Base-by-base conservation (phyloP, 2,888 invertebrate species). In the Polydrusus pterygomalis region DNA sequence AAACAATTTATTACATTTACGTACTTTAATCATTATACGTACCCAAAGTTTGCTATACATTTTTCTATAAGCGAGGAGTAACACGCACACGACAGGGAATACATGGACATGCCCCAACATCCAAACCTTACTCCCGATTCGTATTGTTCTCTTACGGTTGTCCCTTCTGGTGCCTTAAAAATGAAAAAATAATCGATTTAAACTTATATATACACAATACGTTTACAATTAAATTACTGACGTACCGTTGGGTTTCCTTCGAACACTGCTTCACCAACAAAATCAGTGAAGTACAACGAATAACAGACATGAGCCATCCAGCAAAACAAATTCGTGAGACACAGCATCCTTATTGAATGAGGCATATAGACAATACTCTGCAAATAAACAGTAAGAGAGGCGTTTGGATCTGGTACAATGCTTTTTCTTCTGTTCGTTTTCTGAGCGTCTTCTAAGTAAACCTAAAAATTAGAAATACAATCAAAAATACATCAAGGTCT, bases 231-330 rank as follows among this genome's bases (percentile, higher is more conserved):
- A 3, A 13, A n/a, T 13, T 13, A 13, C n/a, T 43, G 11, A 68
- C 78, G 79, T 86, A 93, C 94, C 85, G 91, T 92, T n/a, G 96
- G 96, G 88, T 95, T 91, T 0, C 97, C 97, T n/a, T 91, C 91
- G 85, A 94, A 97, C 17, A 97, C 96, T 11, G 95, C 93, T 87
- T 97, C 96, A 0, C 96, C 97, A 1, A 97, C 98, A 84, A 97
- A 98, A 88, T 98, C 97, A 0, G 98, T 98, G 87, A 98, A 98
- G 87, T 97, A 98, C 7, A 98, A 89, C 0, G 97, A 97, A 86
- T 98, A 98, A 87, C 97, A 97, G 56, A 98, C 97, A 82, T 98
- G 95, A 0, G 97, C 96, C 97, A 97, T 98, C 98, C 98, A 98
- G 85, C 97, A 97, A 88, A 98, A 98, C 43, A 98, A 90, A 89